Conservation (phyloP, 2,113 vertebrate species). For the Uropsilus gracilis region DNA sequence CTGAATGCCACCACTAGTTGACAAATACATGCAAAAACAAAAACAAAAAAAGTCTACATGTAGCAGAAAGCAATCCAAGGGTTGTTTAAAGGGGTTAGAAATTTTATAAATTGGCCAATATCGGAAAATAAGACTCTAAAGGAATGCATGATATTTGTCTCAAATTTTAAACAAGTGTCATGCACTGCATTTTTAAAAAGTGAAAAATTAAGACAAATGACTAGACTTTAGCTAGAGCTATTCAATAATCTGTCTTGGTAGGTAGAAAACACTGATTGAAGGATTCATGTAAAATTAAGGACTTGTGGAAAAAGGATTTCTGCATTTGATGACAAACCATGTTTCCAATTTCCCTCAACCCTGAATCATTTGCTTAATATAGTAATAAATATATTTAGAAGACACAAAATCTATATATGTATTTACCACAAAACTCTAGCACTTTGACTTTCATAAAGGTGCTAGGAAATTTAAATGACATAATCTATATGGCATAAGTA, state of each 20-base stretch:
- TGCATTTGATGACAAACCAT: neutral
- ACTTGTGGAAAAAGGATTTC: neutral
- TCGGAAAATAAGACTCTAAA: neutral
- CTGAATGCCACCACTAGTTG: neutral
- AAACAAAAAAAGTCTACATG: neutral
- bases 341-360: neutral
- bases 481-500: neutral
- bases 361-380: neutral
- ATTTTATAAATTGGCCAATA: neutral
- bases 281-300: neutral
- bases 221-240: neutral
- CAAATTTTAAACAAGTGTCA: neutral
- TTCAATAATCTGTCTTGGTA: neutral
- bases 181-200: neutral
- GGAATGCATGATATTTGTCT: neutral
- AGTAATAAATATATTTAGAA: neutral
- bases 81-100: neutral
- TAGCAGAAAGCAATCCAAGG: neutral
- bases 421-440: neutral
- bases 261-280: neutral
- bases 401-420: neutral
- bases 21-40: no score
- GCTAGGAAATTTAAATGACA: neutral
- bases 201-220: neutral
- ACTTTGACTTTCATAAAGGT: neutral